Conservation (phyloP, 2,113 vertebrate species). For the Rallus limicola region DNA sequence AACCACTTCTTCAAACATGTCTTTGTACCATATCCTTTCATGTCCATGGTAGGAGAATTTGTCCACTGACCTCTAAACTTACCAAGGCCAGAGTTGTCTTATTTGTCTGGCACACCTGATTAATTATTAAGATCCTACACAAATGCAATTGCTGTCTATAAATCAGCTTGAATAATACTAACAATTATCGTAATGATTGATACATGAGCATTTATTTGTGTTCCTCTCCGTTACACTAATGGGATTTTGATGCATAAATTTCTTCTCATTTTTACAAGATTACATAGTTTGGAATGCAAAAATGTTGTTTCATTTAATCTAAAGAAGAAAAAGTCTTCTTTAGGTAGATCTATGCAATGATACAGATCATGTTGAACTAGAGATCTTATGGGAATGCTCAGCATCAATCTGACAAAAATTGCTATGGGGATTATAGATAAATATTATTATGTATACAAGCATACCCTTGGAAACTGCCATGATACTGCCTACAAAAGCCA, state of each 20-base stretch:
- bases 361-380: background rate
- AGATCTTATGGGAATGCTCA: slow-evolving; percentile 15
- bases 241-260: slow-evolving; percentile 13
- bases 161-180: slow-evolving; percentile 39
- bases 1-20: background rate
- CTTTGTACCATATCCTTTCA: background rate
- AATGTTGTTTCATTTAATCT: background rate
- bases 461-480: slow-evolving; percentile 39
- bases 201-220: slow-evolving; percentile 18
- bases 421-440: slow-evolving; percentile 20
- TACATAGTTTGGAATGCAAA: background rate
- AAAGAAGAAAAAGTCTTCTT: background rate
- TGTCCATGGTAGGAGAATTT: background rate
- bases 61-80: background rate
- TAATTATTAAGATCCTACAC: slow-evolving; percentile 11
- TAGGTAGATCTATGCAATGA: background rate
- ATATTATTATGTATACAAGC: background rate
- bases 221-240: slow-evolving; percentile 19
- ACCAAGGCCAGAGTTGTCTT: background rate
- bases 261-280: background rate
- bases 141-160: slow-evolving; percentile 15
- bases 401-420: slow-evolving; percentile 32
- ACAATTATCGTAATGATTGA: slow-evolving; percentile 47
- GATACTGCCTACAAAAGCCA: slow-evolving; percentile 1
- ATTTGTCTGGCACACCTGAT: background rate